These are phyloP conservation scores for Crossaster papposus DNA, from an alignment of 53 echinoderm and acorn worm species.

Conservation along the genomic window DNA sequence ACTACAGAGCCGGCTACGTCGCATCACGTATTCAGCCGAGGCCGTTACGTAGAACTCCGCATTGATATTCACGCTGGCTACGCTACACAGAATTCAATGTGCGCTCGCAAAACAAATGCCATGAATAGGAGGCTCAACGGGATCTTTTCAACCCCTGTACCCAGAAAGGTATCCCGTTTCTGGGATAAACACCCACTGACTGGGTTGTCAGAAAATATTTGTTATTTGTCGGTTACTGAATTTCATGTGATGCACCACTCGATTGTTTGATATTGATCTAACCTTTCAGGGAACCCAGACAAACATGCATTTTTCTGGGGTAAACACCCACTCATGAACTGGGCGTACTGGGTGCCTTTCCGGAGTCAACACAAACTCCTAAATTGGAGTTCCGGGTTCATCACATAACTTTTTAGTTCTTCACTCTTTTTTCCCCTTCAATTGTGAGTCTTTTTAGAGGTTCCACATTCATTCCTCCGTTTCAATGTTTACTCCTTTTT, in stretches of 20 bases:
- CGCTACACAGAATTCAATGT: conserved; percentile 7
- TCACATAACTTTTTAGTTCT: background rate
- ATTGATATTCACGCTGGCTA: background rate
- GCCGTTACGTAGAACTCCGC: conserved; percentile 19
- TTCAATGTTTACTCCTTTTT: background rate
- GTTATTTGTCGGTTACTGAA: background rate
- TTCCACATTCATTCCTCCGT: background rate
- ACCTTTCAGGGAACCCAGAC: background rate
- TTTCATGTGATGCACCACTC: background rate
- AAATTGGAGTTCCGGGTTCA: background rate
- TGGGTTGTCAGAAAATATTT: conserved; percentile 14
- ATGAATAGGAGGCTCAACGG: background rate
- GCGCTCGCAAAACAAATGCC: background rate
- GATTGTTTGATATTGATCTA: background rate
- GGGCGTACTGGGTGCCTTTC: background rate
- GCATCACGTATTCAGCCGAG: background rate
- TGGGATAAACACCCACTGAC: conserved; percentile 32
- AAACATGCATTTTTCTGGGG: background rate
- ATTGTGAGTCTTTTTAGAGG: background rate
- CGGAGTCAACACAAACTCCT: background rate
- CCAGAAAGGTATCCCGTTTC: conserved; percentile 19
- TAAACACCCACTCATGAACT: conserved; percentile 7
- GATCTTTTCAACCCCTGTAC: background rate
- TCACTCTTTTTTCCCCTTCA: background rate
- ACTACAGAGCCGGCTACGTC: background rate